Conservation (phyloP, 2,797 vertebrate species). For the Onychomys torridus region DNA sequence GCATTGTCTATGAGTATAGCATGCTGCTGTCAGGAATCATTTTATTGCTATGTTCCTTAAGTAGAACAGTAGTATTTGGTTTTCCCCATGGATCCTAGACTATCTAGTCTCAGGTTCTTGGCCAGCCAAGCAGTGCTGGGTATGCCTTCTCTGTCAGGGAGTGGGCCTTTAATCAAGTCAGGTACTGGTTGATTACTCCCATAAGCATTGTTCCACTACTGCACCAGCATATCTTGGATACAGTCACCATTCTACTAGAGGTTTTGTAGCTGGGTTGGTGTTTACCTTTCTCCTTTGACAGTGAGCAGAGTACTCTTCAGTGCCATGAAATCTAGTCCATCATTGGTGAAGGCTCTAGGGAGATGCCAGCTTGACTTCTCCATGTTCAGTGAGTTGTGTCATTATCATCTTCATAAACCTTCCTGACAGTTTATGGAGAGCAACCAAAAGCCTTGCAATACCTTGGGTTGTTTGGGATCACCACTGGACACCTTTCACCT, state of each 20-base stretch:
- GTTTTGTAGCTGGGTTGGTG: neutral
- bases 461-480: neutral
- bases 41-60: neutral
- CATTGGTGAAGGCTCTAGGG: neutral
- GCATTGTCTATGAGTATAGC: neutral
- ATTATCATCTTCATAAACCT: too few species aligned
- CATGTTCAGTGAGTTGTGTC: neutral
- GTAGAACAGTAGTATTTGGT: neutral
- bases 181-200: neutral
- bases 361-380: neutral
- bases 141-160: neutral
- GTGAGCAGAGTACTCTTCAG: neutral
- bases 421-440: neutral
- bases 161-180: neutral
- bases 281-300: neutral
- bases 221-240: neutral
- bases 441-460: neutral
- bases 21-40: neutral
- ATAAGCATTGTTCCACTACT: too few species aligned
- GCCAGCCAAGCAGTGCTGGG: neutral
- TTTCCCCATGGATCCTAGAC: neutral
- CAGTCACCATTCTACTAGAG: neutral
- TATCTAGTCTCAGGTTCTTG: neutral
- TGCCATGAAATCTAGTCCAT: neutral
- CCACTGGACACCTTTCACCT: too few species aligned